Conservation (phyloP, 2,113 vertebrate genomes). For the Cyanoramphus novaezelandiae region DNA sequence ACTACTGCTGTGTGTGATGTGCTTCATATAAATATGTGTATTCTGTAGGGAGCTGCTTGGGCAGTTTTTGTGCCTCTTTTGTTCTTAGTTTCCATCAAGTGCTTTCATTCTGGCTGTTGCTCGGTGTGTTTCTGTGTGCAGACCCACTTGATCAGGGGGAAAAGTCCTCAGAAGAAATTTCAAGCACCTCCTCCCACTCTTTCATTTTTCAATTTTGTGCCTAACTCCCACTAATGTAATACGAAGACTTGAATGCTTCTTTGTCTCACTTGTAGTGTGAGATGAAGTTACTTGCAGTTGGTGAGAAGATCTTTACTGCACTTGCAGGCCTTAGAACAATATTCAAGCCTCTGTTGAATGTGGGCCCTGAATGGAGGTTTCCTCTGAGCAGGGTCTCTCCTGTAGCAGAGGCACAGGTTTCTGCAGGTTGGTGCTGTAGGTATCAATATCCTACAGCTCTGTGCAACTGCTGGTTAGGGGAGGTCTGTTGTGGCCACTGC, state of each 20-base stretch:
- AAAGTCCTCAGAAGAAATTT: not conserved
- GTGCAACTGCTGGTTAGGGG: not conserved
- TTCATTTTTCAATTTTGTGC: not conserved
- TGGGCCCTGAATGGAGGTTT: not conserved
- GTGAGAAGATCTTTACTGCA: fast-evolving
- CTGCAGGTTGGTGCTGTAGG: not conserved
- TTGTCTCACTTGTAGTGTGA: not conserved
- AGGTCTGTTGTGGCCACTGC: not conserved
- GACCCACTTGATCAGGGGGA: not conserved
- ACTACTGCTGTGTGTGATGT: not conserved
- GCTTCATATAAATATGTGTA: not conserved
- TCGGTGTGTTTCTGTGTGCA: not conserved
- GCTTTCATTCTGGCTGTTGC: not conserved
- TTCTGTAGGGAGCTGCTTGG: not conserved
- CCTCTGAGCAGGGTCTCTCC: not conserved
- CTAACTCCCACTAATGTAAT: not conserved
- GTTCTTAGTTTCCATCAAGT: not conserved
- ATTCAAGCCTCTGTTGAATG: not conserved
- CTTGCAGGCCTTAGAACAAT: fast-evolving
- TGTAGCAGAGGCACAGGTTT: not conserved
- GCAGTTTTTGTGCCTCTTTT: not conserved
- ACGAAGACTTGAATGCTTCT: not conserved
- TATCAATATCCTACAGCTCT: not conserved
- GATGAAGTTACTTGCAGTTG: not conserved
- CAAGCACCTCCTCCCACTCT: no score